Base-by-base conservation (phyloP, 1,140 invertebrate genomes). In the Colletes latitarsis region DNA sequence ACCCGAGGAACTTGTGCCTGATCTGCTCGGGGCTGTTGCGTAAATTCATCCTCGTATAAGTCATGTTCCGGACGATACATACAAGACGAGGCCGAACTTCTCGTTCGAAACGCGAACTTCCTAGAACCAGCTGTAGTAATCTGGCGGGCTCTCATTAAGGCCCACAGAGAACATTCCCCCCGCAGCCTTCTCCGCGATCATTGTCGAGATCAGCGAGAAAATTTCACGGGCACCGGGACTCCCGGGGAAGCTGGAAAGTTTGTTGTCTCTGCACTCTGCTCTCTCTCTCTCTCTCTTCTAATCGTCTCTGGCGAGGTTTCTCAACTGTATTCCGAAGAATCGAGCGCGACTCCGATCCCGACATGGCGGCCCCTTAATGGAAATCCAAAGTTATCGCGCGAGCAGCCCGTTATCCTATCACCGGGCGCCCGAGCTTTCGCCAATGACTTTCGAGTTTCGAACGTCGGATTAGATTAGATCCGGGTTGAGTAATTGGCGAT, bases 401-500 rank as follows among this genome's bases (percentile, higher is more conserved):
- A 64, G 72, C 19, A 12, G 76, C 75, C 70, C 84, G 84, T 89
- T 86, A 87, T 79, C 82, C 81, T 87, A 72, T 76, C 82, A 84
- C 10, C 60, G 53, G 52, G 17, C 52, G 64, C 49, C 46, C 39
- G 49, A 77, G 76, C 76, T 85, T 87, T 85, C 62, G 77, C 70
- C 83, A 78, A 88, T 88, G 84, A 88, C 84, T 88, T 86, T 85
- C 74, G 79, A 85, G 79, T 85, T 88, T 73, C 82, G 72, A 57
- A 57, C 83, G 74, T 84, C 81, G 85, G 82, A 90, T 89, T 90
- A 90, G 87, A 91, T 91, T 90, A 90, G 88, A 89, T 91, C 83
- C 76, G 62, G 74, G 86, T 67, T 82, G 82, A 90, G 88, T 92
- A 93, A 92, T 91, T 90, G 90, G 85, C 89, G 89, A 92, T 93